Base-by-base conservation (phyloP, 2,113 vertebrate species). In the Clupea harengus region DNA sequence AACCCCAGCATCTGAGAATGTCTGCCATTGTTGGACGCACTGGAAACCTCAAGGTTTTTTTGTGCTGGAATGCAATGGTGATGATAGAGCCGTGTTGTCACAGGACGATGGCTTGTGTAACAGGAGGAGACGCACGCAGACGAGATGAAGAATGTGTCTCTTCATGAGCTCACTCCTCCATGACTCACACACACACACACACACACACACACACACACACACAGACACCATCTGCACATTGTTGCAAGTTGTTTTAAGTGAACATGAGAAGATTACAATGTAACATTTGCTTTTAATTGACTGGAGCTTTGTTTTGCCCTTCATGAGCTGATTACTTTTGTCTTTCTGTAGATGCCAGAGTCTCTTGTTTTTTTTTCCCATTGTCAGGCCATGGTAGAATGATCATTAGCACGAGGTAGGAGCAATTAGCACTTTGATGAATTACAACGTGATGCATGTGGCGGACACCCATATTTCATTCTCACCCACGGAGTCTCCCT, bases 361-460 rank as follows among this genome's bases (percentile, higher is more conserved):
- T 81, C 81, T 82, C 20, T 84, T 87, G 81, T 81, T 39, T 39
- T 39, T 39, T 39, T 39, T 39, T 39, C 2, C 2, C 1, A 39
- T 39, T 2, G 81, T 47, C 80, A 39, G 64, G 86, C 86, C 84
- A 64, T 81, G 87, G 84, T 87, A 84, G 88, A 90, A 88, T 87
- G 87, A 84, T 25, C 81, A 64, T 90, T 90, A 89, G 86, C 13
- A 49, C 47, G 88, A 88, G 87, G 88, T 88, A 86, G 83, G 80
- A 85, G 81, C 49, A 5, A 10, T 49, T 54, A 54, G 52, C 52
- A 54, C 13, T 52, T 3, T 11, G 13, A 13, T 18, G 15, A 18
- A 54, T 54, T 18, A 15, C 52, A 54, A 18, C 13, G 52, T 18
- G 2, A 54, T 18, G 17, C 52, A 54, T 54, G 52, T 18, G 52